phyloP scores from a whole-genome alignment of 2,113 vertebrate genomes.

The Syngnathus typhle region DNA sequence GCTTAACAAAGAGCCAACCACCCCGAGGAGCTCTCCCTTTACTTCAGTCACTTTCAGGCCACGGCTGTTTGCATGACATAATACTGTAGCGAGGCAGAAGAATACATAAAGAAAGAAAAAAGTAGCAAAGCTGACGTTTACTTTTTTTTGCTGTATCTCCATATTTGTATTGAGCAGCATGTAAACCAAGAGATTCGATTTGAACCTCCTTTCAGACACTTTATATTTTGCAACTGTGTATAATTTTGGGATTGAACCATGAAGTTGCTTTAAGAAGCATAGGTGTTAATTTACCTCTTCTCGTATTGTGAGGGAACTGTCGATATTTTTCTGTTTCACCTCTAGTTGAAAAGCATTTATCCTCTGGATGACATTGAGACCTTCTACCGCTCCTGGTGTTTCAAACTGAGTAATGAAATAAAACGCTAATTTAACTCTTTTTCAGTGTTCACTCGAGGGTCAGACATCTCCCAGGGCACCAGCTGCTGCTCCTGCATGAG shows the following conservation, averaged over 20 bases:
- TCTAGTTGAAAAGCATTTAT: constrained; percentile 26
- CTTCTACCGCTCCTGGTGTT: constrained; percentile 24
- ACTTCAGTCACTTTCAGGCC: constrained; percentile 6
- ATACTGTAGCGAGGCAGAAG: constrained; percentile 16
- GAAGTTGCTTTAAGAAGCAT: neutral
- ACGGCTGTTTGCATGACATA: constrained; percentile 27
- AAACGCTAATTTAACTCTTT: constrained; percentile 55
- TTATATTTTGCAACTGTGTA: neutral
- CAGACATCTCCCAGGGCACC: constrained; percentile 36
- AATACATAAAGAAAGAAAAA: constrained; percentile 17
- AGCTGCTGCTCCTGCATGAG: constrained; percentile 27
- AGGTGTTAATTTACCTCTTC: neutral
- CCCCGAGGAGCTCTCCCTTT: constrained; percentile 28
- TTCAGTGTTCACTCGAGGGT: constrained; percentile 49
- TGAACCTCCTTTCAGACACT: too few species aligned
- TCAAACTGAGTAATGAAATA: constrained; percentile 53
- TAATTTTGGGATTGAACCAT: neutral
- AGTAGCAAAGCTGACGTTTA: constrained; percentile 1
- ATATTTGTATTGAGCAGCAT: too few species aligned
- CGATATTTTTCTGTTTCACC: constrained; percentile 17
- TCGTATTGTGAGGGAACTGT: neutral
- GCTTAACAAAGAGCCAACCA: constrained; percentile 43
- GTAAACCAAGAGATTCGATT: too few species aligned
- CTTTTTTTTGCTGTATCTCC: too few species aligned
- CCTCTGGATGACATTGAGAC: constrained; percentile 56